phyloP scores from a whole-genome alignment of 1,140 invertebrate species.

The Neuroterus valhalla region DNA sequence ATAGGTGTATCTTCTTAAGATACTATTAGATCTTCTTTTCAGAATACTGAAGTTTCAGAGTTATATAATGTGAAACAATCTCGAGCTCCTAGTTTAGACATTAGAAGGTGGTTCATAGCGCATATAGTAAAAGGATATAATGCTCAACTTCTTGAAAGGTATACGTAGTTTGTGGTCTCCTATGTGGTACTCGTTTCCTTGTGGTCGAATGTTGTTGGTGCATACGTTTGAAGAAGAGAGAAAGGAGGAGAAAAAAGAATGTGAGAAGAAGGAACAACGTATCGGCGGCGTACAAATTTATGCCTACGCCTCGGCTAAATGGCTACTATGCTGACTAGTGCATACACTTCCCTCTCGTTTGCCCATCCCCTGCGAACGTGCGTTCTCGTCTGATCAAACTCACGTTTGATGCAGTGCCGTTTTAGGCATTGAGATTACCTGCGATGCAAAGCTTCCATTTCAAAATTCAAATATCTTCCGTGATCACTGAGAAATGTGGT shows the following conservation, averaged over 20 bases:
- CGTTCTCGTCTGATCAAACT: neutral
- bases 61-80: neutral
- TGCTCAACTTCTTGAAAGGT: neutral
- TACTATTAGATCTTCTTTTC: too few relatives aligned
- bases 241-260: slow-evolving; percentile 33
- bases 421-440: neutral
- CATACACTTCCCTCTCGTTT: slow-evolving; percentile 56
- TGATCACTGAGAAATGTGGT: neutral
- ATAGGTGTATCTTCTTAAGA: neutral
- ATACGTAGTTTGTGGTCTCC: neutral
- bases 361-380: neutral
- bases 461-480: neutral
- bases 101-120: neutral
- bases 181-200: neutral
- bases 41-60: too few relatives aligned
- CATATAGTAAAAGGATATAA: neutral
- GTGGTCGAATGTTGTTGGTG: neutral
- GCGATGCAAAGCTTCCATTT: neutral
- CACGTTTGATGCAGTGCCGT: neutral
- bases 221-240: neutral
- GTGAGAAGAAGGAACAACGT: slow-evolving; percentile 52
- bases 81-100: neutral
- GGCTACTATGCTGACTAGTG: slow-evolving; percentile 54
- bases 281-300: slow-evolving; percentile 66
- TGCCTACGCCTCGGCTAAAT: slow-evolving; percentile 64